Evolutionary conservation across 2,888 invertebrate species (phyloP).

Genomic region (Cataglyphis cursor): DNA sequence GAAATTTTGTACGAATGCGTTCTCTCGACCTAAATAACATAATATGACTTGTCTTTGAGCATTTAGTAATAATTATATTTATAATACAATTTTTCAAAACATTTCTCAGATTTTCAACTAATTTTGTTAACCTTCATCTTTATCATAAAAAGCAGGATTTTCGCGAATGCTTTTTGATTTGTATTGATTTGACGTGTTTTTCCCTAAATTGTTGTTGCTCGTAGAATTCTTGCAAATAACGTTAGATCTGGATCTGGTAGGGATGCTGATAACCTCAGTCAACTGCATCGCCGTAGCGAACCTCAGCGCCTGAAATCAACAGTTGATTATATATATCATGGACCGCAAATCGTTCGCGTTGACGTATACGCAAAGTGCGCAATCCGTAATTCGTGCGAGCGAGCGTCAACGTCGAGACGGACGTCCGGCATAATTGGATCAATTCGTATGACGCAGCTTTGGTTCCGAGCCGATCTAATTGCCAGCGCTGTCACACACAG

Average conservation of each 20-base stretch:
- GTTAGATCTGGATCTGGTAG: constrained; percentile 21
- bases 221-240: constrained; percentile 85
- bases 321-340: constrained; percentile 62
- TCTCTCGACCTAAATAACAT: background rate
- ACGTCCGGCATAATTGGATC: constrained; percentile 33
- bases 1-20: background rate
- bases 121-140: constrained; percentile 63
- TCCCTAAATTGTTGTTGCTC: constrained; percentile 71
- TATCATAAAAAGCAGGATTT: constrained; percentile 64
- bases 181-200: constrained; percentile 19
- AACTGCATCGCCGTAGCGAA: constrained; percentile 78
- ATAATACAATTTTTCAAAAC: background rate
- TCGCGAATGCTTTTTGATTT: constrained; percentile 33
- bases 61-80: background rate
- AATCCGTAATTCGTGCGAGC: constrained; percentile 15
- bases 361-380: constrained; percentile 1
- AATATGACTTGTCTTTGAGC: background rate
- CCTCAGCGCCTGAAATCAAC: constrained; percentile 78
- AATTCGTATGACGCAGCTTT: constrained; percentile 45
- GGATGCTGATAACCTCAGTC: constrained; percentile 76
- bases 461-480: constrained; percentile 48
- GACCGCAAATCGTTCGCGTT: constrained; percentile 22
- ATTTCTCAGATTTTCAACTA: background rate
- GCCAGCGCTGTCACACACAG: constrained; percentile 40
- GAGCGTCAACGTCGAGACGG: constrained; percentile 18